phyloP scores from a whole-genome alignment of 2,797 vertebrate genomes.

The Hylomyscus alleni region DNA sequence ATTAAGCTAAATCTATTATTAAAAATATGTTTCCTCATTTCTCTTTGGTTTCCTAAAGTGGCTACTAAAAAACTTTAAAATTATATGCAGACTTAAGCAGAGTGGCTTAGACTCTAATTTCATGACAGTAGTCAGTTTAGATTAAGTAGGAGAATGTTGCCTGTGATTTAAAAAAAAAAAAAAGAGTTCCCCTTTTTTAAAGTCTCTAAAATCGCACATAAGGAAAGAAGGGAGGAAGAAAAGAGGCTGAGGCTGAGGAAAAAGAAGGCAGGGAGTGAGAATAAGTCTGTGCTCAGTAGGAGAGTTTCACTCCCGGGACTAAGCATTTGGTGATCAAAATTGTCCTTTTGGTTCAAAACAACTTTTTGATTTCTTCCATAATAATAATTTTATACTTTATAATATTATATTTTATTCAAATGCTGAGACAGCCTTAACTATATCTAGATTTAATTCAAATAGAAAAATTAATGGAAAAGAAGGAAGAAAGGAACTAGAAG shows the following conservation, averaged over 20 bases:
- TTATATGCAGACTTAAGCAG: background rate
- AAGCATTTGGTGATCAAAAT: background rate
- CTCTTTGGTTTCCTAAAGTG: conserved; percentile 27
- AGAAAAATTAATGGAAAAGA: background rate
- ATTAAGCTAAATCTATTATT: conserved; percentile 25
- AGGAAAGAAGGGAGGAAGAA: background rate
- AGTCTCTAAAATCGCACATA: background rate
- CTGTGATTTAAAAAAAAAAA: background rate
- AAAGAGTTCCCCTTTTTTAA: background rate
- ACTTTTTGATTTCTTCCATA: background rate
- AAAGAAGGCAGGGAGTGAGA: background rate
- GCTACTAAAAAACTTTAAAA: background rate
- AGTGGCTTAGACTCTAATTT: conserved; percentile 21
- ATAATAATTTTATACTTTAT: conserved; percentile 31
- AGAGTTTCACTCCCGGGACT: background rate
- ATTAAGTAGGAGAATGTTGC: background rate
- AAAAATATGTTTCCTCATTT: conserved; percentile 12
- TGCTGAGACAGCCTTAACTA: background rate
- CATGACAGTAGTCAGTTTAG: background rate
- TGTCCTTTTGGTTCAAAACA: conserved; percentile 27
- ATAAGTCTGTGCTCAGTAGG: background rate
- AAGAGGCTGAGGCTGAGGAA: background rate
- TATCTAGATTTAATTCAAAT: conserved; percentile 5
- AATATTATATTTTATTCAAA: background rate
- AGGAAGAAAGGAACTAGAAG: background rate